phyloP scores from a whole-genome alignment of 2,113 vertebrate genomes.

The Corythaeola cristata region DNA sequence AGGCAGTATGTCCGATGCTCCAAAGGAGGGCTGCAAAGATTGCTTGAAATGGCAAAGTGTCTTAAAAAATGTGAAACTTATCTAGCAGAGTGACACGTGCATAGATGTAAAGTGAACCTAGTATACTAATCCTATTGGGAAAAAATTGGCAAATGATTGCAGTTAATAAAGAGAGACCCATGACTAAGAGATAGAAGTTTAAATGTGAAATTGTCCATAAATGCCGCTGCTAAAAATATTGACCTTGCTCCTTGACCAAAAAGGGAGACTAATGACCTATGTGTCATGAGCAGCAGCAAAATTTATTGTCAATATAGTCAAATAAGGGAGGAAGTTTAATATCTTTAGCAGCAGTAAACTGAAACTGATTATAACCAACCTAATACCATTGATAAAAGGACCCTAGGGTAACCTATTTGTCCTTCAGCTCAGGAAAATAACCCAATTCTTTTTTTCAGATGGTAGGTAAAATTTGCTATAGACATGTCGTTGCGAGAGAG shows the following conservation, averaged over 20 bases:
- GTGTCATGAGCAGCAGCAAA: neutral
- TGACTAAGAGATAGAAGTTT: neutral
- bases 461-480: neutral
- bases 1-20: neutral
- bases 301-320: neutral
- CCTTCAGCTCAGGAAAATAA: neutral
- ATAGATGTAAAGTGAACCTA: neutral
- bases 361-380: neutral
- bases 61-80: neutral
- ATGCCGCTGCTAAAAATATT: neutral
- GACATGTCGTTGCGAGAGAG: accelerated
- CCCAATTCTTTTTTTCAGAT: neutral
- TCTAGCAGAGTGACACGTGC: neutral
- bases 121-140: neutral
- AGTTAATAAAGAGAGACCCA: neutral
- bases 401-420: neutral
- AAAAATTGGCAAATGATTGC: neutral
- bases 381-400: neutral
- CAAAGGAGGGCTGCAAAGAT: neutral
- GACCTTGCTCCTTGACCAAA: neutral
- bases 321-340: neutral
- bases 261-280: neutral
- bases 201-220: neutral
- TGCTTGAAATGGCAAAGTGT: neutral
- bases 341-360: neutral